Evolutionary conservation across 2,888 invertebrate genomes (phyloP), one percentile per base, ranked within the genome.

Genomic region (Plagodis dolabraria): DNA sequence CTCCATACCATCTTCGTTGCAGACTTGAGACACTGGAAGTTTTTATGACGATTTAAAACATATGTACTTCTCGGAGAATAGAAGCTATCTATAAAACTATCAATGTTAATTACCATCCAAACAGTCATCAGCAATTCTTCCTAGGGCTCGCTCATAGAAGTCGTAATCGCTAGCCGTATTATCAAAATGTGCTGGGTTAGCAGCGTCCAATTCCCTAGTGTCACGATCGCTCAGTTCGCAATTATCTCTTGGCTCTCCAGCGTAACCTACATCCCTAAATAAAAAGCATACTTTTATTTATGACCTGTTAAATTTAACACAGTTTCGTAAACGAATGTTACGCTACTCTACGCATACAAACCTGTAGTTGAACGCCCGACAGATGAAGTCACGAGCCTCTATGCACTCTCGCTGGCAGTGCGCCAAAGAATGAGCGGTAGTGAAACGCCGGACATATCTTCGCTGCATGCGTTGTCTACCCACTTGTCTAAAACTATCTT

Each of bases 1-100:
- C 82, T 98, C 98, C 98, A 98, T 98, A 0, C 98, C 98, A 80
- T 98, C 98, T 89, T 98, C 97, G 76, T 96, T 97, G 85, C 98
- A 98, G 0, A 97, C 96, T 94, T 98, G 98, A 53, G 96, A 96
- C 53, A 98, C 98, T 98, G 75, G 72, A 83, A 77, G 64, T 56
- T 12, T 40, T n/a, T 38, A 42, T 40, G 11, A 36, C 35, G 36
- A 45, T 36, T 36, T 22, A 22, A 22, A 22, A 40, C 40, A 40
- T 40, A 2, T 5, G 40, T 2, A 40, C 10, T 10, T 10, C 40
- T 40, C 8, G 8, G 40, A 40, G 8, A 10, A 40, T n/a, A 40
- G 10, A 9, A 40, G 10, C 9, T 0, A 10, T 10, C 40, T 5
- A 40, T 8, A 6, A 5, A 2, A 10, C 9, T 36, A 7, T 36